Conservation (phyloP, 2,113 vertebrate species). For the Oreochromis spilurus region DNA sequence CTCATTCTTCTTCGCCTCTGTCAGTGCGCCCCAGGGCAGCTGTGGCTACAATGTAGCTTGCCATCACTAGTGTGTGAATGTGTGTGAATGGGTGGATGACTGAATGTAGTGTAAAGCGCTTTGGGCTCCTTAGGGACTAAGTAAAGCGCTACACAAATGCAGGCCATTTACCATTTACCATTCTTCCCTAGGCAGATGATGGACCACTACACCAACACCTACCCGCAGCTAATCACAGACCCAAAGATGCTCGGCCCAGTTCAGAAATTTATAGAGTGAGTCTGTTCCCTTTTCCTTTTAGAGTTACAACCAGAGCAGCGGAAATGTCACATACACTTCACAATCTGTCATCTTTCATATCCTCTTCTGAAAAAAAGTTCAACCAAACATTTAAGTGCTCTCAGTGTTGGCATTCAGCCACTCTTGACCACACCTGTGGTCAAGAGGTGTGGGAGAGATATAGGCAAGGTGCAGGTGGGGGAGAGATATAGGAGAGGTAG, state of each 20-base stretch:
- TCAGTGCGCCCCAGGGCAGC: too few species aligned
- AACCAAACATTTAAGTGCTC: neutral
- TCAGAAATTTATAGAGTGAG: constrained; percentile 80
- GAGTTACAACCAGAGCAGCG: neutral
- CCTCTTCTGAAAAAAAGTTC: neutral
- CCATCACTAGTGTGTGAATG: too few species aligned
- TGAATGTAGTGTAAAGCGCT: too few species aligned
- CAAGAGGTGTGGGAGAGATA: too few species aligned
- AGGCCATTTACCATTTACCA: too few species aligned
- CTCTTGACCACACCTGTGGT: too few species aligned
- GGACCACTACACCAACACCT: constrained; percentile 85
- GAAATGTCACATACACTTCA: neutral
- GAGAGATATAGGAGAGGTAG: neutral
- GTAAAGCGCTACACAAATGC: too few species aligned
- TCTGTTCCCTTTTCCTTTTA: neutral
- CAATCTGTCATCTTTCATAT: constrained; percentile 7
- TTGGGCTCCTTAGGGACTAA: too few species aligned
- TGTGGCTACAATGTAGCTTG: too few species aligned
- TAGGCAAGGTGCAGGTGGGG: neutral
- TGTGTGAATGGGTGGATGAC: too few species aligned
- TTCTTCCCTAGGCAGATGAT: constrained; percentile 77
- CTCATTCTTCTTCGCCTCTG: neutral
- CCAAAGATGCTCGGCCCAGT: constrained; percentile 62
- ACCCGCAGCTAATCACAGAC: constrained; percentile 80
- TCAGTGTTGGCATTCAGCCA: fast-evolving